Evolutionary conservation across 1,140 invertebrate genomes (phyloP).

Genomic region (Ylistrum balloti): DNA sequence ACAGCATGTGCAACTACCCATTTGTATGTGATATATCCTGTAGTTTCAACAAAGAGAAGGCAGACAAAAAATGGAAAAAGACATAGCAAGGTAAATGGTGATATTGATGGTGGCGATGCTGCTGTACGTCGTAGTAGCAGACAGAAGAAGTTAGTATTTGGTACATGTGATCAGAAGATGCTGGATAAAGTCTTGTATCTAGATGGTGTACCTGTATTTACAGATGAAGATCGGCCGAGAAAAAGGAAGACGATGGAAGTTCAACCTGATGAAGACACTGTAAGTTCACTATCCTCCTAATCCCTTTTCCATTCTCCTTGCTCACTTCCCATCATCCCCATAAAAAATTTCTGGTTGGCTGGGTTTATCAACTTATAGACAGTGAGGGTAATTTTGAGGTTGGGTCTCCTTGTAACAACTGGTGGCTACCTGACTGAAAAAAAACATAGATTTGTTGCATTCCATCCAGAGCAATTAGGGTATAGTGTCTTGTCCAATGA

Average conservation of each 20-base stretch:
- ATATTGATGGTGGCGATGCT: slow-evolving; percentile 68
- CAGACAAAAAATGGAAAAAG: slow-evolving; percentile 27
- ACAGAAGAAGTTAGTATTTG: slow-evolving; percentile 84
- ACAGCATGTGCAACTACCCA: not conserved
- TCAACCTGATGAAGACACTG: slow-evolving; percentile 56
- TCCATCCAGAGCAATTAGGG: no score
- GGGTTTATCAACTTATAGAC: no score
- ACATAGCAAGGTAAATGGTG: slow-evolving; percentile 48
- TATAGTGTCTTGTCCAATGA: no score
- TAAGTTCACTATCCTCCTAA: slow-evolving; percentile 50
- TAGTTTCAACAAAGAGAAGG: slow-evolving; percentile 46
- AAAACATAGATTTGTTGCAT: no score
- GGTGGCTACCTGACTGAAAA: no score
- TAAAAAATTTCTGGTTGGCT: no score
- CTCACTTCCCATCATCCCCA: no score
- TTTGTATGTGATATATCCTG: slow-evolving; percentile 46
- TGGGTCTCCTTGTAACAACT: no score
- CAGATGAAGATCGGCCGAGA: slow-evolving; percentile 52
- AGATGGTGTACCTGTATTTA: slow-evolving; percentile 75
- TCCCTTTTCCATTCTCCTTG: no score
- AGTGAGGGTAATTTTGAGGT: no score
- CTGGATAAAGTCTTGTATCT: slow-evolving; percentile 83
- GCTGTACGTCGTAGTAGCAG: slow-evolving; percentile 85
- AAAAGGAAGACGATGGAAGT: slow-evolving; percentile 62
- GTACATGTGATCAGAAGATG: slow-evolving; percentile 72